Conservation (phyloP, 1,140 invertebrate species). For the Conus betulinus region DNA sequence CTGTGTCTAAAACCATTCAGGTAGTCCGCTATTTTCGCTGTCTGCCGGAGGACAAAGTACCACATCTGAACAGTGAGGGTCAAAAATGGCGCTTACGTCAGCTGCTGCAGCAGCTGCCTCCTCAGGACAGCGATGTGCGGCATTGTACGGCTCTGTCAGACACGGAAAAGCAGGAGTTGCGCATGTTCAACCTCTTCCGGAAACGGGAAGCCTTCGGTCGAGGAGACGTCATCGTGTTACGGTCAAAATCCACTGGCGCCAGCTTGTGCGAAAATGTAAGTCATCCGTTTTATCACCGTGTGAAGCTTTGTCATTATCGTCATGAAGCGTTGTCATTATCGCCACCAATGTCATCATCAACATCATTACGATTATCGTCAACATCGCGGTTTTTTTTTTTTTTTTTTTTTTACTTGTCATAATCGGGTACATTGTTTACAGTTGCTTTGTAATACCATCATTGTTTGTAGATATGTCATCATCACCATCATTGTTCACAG, state of each 20-base stretch:
- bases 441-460: too few relatives aligned
- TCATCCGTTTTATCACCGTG: neutral
- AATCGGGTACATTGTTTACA: too few relatives aligned
- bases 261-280: neutral
- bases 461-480: too few relatives aligned
- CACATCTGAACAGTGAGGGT: neutral
- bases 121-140: neutral
- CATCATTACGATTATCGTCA: too few relatives aligned
- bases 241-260: neutral
- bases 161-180: neutral
- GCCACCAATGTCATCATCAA: too few relatives aligned
- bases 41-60: neutral
- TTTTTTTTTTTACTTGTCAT: too few relatives aligned
- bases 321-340: too few relatives aligned
- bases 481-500: too few relatives aligned
- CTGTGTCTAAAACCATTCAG: neutral
- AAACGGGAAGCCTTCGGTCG: neutral
- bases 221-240: neutral
- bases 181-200: neutral
- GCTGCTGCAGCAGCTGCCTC: neutral
- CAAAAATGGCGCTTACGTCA: neutral
- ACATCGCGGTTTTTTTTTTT: too few relatives aligned
- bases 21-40: neutral
- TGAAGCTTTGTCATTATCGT: too few relatives aligned
- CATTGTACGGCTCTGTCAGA: neutral